Evolutionary conservation across 2,113 vertebrate species (phyloP).

Genomic region (Oreochromis tanganicae): DNA sequence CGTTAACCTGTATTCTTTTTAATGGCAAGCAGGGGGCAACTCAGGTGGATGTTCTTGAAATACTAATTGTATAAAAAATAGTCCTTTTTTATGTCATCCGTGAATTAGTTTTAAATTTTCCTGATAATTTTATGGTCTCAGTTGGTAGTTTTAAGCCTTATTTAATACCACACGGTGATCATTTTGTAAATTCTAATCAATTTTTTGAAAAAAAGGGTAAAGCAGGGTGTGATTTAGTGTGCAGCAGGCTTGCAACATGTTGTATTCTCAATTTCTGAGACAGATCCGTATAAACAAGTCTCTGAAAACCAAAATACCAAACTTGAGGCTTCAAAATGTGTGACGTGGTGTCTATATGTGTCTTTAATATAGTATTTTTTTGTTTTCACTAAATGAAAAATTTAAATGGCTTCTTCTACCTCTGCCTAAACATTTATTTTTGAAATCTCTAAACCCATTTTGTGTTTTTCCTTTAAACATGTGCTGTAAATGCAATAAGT

Average conservation of each 20-base stretch:
- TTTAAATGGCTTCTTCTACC: not conserved
- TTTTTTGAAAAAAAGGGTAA: not conserved
- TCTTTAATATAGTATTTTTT: not conserved
- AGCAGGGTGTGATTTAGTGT: not conserved
- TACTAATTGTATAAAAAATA: not conserved
- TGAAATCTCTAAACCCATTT: not conserved
- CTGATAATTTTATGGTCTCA: not conserved
- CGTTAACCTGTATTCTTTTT: fast-evolving
- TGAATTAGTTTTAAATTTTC: not conserved
- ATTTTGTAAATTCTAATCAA: not conserved
- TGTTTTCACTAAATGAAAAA: not conserved
- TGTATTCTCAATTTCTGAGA: not conserved
- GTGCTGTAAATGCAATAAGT: not conserved
- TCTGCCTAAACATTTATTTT: not conserved
- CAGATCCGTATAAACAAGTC: not conserved
- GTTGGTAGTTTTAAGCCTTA: not conserved
- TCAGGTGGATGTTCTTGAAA: not conserved
- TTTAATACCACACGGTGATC: fast-evolving
- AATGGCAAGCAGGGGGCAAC: not conserved
- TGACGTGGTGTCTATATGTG: not conserved
- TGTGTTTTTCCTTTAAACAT: not conserved
- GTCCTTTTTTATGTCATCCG: not conserved
- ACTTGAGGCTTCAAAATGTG: not conserved
- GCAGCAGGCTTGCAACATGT: not conserved
- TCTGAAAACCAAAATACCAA: not conserved